Base-by-base conservation (phyloP, 2,113 vertebrate species). In the Myodes glareolus region DNA sequence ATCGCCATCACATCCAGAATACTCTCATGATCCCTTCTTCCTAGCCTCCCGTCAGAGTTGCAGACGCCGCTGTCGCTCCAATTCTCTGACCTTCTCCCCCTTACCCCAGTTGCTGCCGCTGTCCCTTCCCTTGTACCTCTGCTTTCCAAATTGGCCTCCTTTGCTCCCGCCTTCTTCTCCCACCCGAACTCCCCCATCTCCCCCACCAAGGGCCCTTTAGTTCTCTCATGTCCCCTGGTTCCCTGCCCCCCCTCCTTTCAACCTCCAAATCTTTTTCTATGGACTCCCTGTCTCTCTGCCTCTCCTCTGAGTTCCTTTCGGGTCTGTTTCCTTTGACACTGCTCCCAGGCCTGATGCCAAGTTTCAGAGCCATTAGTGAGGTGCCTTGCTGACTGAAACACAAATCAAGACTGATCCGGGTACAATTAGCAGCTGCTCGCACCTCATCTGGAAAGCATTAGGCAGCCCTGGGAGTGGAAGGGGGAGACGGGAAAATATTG, bases 371-470 rank as follows among this genome's bases (percentile, higher is more conserved):
- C 98, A 99, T 99, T 99, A 99, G 98, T 0, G 98, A 99, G 98
- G 99, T 99, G 99, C 99, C 98, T 98, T 96, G 97, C 98, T 99
- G 99, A 99, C 98, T 99, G 99, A 99, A 98, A 98, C 98, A 98
- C 98, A 98, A 98, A 99, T 98, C 98, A 98, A 97, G 98, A 98
- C 6, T 21, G 98, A 99, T 98, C 98, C 98, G 97, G 97, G 98
- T 90, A 97, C 98, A 99, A 98, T 99, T 99, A 99, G 98, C 98
- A 99, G 98, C 98, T 98, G 98, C 99, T 99, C 97, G 94, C 98
- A 98, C 99, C 98, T 99, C 99, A 99, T 99, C 98, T 99, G 99
- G 99, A 99, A 99, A 98, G 97, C 98, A 99, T 99, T 99, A 99
- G 95, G 97, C 97, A 96, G 97, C 85, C 31, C 97, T 98, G 97